Base-by-base conservation (phyloP, 2,113 vertebrate species). In the Shinisaurus crocodilurus region DNA sequence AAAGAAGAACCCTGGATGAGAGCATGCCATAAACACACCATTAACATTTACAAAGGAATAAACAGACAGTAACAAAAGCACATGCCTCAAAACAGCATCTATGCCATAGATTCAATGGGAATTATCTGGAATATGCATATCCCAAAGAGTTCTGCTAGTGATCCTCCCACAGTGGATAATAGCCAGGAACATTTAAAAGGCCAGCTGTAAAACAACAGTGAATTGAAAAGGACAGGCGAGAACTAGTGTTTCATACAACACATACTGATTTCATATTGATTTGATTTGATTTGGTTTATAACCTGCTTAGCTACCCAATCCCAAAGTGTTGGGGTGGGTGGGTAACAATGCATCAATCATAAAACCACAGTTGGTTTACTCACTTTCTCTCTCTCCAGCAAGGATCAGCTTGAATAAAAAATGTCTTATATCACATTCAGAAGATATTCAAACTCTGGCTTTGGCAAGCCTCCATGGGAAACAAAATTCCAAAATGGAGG, bases 41-140 rank as follows among this genome's bases (percentile, higher is more conserved):
- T 90, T 87, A 90, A 23, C 43, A 72, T 84, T 88, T 90, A 75
- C 70, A n/a, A 77, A 88, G 77, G 50, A 69, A 81, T 16, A 88
- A 45, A 65, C 79, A 45, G 84, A n/a, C 76, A 83, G 82, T 50
- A 40, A 34, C 54, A 88, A 9, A 80, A 57, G 43, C 79, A 65
- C 57, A 34, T 54, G 40, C 6, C 76, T 88, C 18, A 77, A 87
- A 90, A 77, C 6, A 86, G 3, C 4, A 89, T 40, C 54, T 75
- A 20, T 63, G 20, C 18, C 60, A 63, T 63, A 63, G 20, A 63
- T 63, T 63, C 50, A 9, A 29, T 13, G 69, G 15, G 13, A 60
- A 27, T 60, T 90, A 63, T 75, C 85, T 60, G n/a, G 50, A 75
- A 86, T 50, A 65, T 43, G 40, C 40, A 48, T 43, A 85, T 40